Percentiles rank a stretch among this genome's conserved stretches.
These are phyloP conservation scores for Pelusios castaneus DNA, from an alignment of 2,113 vertebrate genomes.

Conservation along the genomic window DNA sequence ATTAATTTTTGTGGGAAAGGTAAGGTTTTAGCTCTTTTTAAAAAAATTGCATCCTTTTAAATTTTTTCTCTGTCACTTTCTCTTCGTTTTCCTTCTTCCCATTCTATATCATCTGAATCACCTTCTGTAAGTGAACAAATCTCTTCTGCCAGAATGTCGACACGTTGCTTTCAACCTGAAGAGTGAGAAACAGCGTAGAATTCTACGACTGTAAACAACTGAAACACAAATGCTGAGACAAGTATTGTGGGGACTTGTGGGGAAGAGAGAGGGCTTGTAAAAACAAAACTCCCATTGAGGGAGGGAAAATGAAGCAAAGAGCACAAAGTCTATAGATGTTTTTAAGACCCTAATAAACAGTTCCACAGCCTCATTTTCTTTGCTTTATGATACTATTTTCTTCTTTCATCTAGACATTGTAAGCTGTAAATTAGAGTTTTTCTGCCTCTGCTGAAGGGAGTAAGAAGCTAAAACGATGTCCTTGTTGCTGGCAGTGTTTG, in stretches of 20 bases:
- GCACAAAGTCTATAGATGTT: not conserved
- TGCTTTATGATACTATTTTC: not conserved
- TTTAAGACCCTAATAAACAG: not conserved
- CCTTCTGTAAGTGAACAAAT: not conserved
- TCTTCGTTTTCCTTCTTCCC: not conserved
- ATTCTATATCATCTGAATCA: not conserved
- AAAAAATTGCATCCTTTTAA: not conserved
- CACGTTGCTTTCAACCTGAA: not conserved
- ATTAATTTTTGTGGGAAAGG: not conserved
- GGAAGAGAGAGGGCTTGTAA: not conserved
- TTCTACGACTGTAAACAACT: not conserved
- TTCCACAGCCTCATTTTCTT: not conserved
- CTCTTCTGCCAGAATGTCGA: slow-evolving; percentile 17
- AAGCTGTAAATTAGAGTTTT: not conserved
- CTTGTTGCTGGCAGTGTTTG: not conserved
- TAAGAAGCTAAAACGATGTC: not conserved
- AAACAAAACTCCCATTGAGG: slow-evolving; percentile 5
- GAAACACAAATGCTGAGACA: not conserved
- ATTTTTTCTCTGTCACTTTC: not conserved
- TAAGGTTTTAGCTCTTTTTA: not conserved
- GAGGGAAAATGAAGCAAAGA: not conserved
- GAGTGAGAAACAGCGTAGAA: not conserved
- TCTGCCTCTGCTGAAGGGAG: not conserved
- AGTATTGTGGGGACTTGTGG: not conserved
- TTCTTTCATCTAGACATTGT: not conserved